Base-by-base conservation (phyloP, 2,888 invertebrate species). In the Abrostola triplasia region DNA sequence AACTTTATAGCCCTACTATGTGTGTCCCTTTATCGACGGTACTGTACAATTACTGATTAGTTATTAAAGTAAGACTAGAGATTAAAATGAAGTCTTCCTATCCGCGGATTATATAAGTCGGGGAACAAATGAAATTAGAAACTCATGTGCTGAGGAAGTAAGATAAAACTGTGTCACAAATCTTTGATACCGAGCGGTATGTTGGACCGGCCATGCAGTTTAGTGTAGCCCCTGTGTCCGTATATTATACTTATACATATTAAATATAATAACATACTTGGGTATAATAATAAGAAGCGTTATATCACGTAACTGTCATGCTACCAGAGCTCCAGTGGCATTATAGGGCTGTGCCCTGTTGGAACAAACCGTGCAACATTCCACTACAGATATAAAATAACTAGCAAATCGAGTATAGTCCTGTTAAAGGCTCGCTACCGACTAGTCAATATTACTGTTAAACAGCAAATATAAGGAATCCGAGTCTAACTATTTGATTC, bases 201-300 rank as follows among this genome's bases (percentile, higher is more conserved):
- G 36, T 55, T 36, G 68, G 54, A 53, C 58, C 80, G 60, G 64
- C 64, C 78, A 68, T 66, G 76, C 72, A 54, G 44, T 58, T 67
- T 60, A 75, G 76, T 75, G 70, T 64, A 42, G 56, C 48, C 54
- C 61, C 62, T 51, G 64, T 64, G 64, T 63, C 37, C 49, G 52
- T 68, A 64, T 61, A 66, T 54, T 49, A 72, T 78, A 71, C 53
- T 54, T 68, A 79, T 59, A 60, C 55, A 69, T 73, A 70, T 38
- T 64, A 69, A 53, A 79, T 74, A 74, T 79, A 70, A 66, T 74
- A 61, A 66, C 61, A 73, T 70, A 71, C 24, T 67, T 59, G 37
- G 53, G 47, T 68, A 49, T 67, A 24, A 72, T 58, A 58, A 70
- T 77, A 80, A 69, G 11, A 77, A 69, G 79, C 81, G 62, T 73